Base-by-base conservation (phyloP, 2,888 invertebrate species). In the Drosophila macrospina region DNA sequence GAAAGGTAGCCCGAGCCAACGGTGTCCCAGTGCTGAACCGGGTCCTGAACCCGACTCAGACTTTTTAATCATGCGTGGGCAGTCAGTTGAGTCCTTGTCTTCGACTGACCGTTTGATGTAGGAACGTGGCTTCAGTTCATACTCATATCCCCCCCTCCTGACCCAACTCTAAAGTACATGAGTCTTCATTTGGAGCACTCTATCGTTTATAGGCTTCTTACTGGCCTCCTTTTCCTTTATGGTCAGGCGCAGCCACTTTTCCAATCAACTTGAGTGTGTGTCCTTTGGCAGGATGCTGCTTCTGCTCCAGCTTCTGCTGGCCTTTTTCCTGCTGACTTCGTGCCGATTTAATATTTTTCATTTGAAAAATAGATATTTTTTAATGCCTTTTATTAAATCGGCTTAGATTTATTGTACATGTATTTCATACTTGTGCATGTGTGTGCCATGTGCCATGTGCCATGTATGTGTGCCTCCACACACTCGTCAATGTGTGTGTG, bases 321-420 rank as follows among this genome's bases (percentile, higher is more conserved):
- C 60, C 66, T 55, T 62, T 76, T 70, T 67, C 56, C 65, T 85
- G 74, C 83, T 74, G 83, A 82, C 86, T 86, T 84, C 69, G 71
- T 77, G 77, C 71, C 74, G 71, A 75, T 72, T 86, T 80, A 68
- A 84, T 84, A 86, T 86, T 81, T 85, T 86, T 84, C 78, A 80
- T 81, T 84, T 72, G 60, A 72, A 78, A 86, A 84, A 85, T 84
- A 86, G 71, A 83, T 75, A 81, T 84, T 84, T 88, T 83, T 87
- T 81, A 85, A 86, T 83, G 78, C 84, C 71, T 79, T 86, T 89
- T 89, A 90, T 89, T 86, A 88, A 89, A 90, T 88, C 83, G 89
- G 86, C 84, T 87, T 86, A 84, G 86, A 81, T 83, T 83, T 86
- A 83, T 86, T 78, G 75, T 75, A 67, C 73, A 67, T 74, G 68